A percentile compares a stretch with the other conserved stretches of the same genome.
phyloP scores from a whole-genome alignment of 2,797 vertebrate genomes.

The Anisognathus igniventris region DNA sequence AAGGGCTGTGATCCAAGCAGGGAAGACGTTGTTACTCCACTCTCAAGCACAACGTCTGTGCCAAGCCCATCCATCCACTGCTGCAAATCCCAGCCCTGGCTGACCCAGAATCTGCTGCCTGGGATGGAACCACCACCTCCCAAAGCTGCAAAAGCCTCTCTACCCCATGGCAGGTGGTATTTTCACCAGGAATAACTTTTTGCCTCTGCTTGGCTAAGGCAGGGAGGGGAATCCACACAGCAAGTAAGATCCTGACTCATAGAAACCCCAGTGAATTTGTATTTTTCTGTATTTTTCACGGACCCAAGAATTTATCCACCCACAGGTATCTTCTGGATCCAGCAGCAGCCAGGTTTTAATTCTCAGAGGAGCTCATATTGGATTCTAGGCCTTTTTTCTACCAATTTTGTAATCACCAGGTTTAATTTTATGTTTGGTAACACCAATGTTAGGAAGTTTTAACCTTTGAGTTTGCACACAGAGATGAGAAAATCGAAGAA shows the following conservation, averaged over 20 bases:
- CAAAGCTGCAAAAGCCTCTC: neutral
- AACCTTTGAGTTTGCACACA: neutral
- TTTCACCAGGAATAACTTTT: neutral
- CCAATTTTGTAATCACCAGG: neutral
- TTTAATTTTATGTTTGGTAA: neutral
- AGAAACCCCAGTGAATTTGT: neutral
- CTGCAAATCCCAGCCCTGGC: neutral
- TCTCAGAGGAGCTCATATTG: neutral
- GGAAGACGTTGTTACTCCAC: neutral
- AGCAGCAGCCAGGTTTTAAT: neutral
- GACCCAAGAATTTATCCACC: neutral
- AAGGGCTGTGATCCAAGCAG: neutral
- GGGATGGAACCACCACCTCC: neutral
- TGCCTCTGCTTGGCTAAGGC: neutral
- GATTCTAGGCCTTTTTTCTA: neutral
- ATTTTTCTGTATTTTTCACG: neutral
- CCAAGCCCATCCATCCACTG: neutral
- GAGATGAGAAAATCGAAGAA: rapidly evolving
- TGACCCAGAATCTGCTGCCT: rapidly evolving
- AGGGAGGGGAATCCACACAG: neutral
- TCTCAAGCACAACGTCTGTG: rapidly evolving
- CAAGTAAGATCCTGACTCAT: neutral
- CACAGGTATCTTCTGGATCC: neutral
- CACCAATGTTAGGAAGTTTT: neutral
- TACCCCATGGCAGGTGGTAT: rapidly evolving